Conservation (phyloP, 2,113 vertebrate genomes). For the Phoxinus phoxinus region DNA sequence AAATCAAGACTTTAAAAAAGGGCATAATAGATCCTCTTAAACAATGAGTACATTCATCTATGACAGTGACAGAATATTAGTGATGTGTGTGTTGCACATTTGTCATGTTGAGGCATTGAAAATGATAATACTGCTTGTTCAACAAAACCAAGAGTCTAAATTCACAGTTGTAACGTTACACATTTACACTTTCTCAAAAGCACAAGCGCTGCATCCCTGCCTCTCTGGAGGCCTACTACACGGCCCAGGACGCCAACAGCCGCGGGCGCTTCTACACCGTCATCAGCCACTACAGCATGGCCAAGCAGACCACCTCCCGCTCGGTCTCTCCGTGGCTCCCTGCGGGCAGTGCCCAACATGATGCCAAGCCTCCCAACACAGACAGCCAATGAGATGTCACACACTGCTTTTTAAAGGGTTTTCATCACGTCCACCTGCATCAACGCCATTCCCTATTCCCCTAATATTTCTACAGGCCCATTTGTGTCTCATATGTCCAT, state of each 20-base stretch:
- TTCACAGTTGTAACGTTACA: not conserved
- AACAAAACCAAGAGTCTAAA: not conserved
- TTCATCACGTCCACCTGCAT: not conserved
- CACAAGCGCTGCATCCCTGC: slow-evolving; percentile 98
- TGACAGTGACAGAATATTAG: not conserved
- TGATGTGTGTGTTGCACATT: not conserved
- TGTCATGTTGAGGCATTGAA: not conserved
- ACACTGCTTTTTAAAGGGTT: slow-evolving; percentile 1
- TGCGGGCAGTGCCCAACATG: slow-evolving; percentile 82
- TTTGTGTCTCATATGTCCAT: slow-evolving; percentile 43
- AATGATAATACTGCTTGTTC: not conserved
- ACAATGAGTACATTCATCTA: not conserved
- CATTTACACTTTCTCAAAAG: slow-evolving; percentile 68
- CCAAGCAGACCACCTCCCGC: slow-evolving; percentile 96
- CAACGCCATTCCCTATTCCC: slow-evolving; percentile 13
- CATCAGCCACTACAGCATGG: slow-evolving; percentile 99
- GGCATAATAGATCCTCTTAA: too few species aligned
- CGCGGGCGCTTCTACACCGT: slow-evolving; percentile 96
- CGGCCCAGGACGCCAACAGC: slow-evolving; percentile 92
- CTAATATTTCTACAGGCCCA: slow-evolving; percentile 45
- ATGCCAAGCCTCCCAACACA: slow-evolving; percentile 85
- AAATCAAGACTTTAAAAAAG: not conserved
- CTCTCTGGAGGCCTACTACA: slow-evolving; percentile 96
- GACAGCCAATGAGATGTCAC: slow-evolving; percentile 84
- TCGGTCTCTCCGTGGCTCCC: slow-evolving; percentile 95